phyloP scores from a whole-genome alignment of 2,888 invertebrate genomes.

The Odontocerum albicorne region DNA sequence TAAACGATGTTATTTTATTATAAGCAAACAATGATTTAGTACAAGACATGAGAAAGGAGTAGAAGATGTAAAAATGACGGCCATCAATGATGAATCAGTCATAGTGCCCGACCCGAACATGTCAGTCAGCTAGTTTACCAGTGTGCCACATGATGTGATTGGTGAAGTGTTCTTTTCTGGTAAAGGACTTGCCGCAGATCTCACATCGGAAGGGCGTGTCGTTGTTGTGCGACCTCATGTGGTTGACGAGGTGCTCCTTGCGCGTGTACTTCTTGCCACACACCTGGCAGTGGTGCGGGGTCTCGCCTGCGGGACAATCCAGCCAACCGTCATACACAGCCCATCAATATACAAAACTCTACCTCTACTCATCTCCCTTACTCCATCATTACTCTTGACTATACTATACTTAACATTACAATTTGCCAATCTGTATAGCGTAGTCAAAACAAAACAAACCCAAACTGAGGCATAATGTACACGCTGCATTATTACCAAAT shows the following conservation, averaged over 20 bases:
- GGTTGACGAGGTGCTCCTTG: slow-evolving; percentile 86
- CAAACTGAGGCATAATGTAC: no score
- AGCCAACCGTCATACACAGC: slow-evolving; percentile 3
- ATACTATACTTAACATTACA: not conserved
- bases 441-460: no score
- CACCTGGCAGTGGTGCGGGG: slow-evolving; percentile 84
- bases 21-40: no score
- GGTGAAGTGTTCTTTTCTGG: slow-evolving; percentile 87
- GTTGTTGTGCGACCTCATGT: slow-evolving; percentile 85
- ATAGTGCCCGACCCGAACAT: no score
- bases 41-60: no score
- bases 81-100: no score
- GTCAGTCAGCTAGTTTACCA: slow-evolving; percentile 58
- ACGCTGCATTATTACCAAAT: no score
- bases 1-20: no score
- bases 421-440: no score
- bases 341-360: not conserved
- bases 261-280: slow-evolving; percentile 88
- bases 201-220: slow-evolving; percentile 87
- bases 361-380: not conserved
- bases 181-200: slow-evolving; percentile 86
- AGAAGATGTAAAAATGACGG: no score
- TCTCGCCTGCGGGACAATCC: slow-evolving; percentile 68
- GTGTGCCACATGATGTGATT: slow-evolving; percentile 90
- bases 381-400: not conserved